Evolutionary conservation across 2,888 invertebrate species (phyloP), one percentile per base, ranked within the genome.

Genomic region (Xanthorhoe spadicearia): DNA sequence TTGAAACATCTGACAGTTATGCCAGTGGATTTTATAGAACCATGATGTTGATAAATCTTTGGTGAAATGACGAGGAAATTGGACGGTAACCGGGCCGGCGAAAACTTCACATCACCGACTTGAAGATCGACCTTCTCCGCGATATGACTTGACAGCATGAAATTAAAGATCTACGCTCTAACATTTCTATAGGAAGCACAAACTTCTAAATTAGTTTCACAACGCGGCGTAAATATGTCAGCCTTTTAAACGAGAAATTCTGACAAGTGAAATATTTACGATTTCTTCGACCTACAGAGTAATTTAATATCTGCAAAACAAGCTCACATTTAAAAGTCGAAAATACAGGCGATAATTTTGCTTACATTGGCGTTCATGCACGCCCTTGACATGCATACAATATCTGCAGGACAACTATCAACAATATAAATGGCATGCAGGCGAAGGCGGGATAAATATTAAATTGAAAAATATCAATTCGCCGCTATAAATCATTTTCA

Each of bases 71-170:
- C 78, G 80, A 81, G 76, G 77, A 81, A 78, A 83, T 82, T 76
- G 79, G 72, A 73, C 75, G 76, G 69, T 74, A 78, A 71, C 69
- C 64, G 78, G 71, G 72, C 70, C 72, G 69, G 75, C 77, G 78
- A 76, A 80, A 83, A 81, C 80, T 78, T 79, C 76, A 77, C 74
- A 75, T 72, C 73, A 75, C 73, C 75, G 78, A 78, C 69, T 73
- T 69, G 65, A 62, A 75, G 74, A 77, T 80, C 77, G 71, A 78
- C 74, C 71, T 71, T 73, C 74, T 70, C 64, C 70, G 72, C 74
- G 75, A 79, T 78, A 76, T 70, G 77, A 79, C 77, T 78, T 76
- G 84, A 84, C 83, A 79, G 81, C 84, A 83, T 86, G 81, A 86
- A 86, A 85, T 86, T 83, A 79, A 79, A 80, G 72, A 76, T 74